Base-by-base conservation (phyloP, 2,888 invertebrate species). In the Ptychoptera contaminata region DNA sequence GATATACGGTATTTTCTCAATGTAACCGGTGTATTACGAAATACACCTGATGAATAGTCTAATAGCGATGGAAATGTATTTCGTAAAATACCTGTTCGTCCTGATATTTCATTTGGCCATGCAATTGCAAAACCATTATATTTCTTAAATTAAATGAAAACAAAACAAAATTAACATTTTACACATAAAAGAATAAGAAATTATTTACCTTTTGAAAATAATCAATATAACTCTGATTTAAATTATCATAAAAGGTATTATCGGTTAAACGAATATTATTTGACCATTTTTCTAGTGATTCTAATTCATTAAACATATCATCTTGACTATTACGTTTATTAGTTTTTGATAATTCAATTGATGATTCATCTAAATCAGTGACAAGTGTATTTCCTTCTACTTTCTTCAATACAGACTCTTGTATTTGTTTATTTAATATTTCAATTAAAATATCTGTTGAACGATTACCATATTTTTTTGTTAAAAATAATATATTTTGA, bases 341-440 rank as follows among this genome's bases (percentile, higher is more conserved):
- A 16, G 37, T 16, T 35, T 14, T 41, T 29, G 4, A 9, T 37
- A 36, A 37, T 45, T 53, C 53, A 45, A 41, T 49, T 14, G 55
- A 54, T 16, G 50, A 53, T n/a, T n/a, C n/a, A 48, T 56, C 55
- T 34, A 55, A 50, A 49, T 56, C 56, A 7, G 56, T 56, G 8
- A 56, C 47, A n/a, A 42, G 16, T 16, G 34, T 35, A 16, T 40
- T 39, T 1, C 16, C 8, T 10, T 40, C 32, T 16, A 7, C 3
- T 7, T 23, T 23, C 7, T 23, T 23, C 7, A 23, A 5, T 23
- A 23, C 3, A 5, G 23, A 23, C 23, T 23, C 23, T 7, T 23
- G 23, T 23, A 23, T 23, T 23, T 23, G 23, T 23, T 23, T 23
- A 23, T 23, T 23, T 7, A 23, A 23, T 23, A 7, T 7, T 23